These are phyloP conservation scores for Xenus cinereus DNA, from an alignment of 2,113 vertebrate genomes.

Conservation along the genomic window DNA sequence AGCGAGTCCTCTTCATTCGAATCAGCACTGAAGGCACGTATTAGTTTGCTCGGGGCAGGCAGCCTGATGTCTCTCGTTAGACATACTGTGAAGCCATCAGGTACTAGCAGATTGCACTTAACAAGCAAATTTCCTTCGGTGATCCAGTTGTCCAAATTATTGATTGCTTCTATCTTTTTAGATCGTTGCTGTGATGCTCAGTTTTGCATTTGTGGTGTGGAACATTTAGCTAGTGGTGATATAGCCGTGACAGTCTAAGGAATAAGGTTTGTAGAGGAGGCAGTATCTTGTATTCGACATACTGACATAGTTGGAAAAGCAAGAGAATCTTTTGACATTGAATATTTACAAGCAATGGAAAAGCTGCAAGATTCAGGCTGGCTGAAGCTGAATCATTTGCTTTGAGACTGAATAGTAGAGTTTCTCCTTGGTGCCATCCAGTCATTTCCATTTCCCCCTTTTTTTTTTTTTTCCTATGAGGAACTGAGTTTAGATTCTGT, in stretches of 20 bases:
- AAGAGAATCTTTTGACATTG: not conserved
- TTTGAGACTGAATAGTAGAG: not conserved
- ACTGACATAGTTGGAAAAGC: not conserved
- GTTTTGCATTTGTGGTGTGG: not conserved
- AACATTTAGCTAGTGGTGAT: not conserved
- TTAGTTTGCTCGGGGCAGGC: not conserved
- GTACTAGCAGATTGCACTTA: not conserved
- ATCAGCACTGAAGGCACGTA: fast-evolving
- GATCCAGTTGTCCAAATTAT: not conserved
- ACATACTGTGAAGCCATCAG: not conserved
- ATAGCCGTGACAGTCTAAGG: not conserved
- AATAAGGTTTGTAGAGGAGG: not conserved
- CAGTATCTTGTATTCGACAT: fast-evolving
- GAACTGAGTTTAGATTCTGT: not conserved
- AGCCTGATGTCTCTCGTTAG: not conserved
- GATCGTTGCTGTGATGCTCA: fast-evolving
- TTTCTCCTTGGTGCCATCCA: not conserved
- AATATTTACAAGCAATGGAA: not conserved
- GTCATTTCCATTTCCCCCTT: not conserved
- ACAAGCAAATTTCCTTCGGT: not conserved
- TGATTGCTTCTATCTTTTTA: not conserved
- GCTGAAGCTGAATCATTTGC: not conserved
- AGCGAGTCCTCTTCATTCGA: fast-evolving
- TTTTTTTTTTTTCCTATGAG: not conserved
- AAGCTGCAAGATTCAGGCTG: not conserved